Conservation (phyloP, 2,797 vertebrate species). For the Sebastes iracundus region DNA sequence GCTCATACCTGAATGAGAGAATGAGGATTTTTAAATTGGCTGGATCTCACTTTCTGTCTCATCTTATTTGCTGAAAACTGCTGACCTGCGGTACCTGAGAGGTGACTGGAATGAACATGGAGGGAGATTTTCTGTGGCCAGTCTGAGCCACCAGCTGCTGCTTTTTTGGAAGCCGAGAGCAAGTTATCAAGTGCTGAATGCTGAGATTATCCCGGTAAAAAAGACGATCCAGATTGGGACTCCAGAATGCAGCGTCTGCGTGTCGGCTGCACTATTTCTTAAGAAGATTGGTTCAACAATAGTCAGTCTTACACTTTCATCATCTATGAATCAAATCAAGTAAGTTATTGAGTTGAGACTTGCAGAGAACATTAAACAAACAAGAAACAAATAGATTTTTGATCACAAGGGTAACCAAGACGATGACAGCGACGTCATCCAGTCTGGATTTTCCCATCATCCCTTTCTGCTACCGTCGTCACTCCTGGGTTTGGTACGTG, state of each 20-base stretch:
- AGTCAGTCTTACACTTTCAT: background rate
- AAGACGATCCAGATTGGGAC: background rate
- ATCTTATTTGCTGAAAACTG: conserved; percentile 7
- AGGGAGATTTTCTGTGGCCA: background rate
- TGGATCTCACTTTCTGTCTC: background rate
- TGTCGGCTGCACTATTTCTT: background rate
- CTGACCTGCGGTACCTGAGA: background rate
- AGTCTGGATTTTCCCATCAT: conserved; percentile 40
- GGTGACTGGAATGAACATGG: background rate
- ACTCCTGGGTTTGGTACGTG: conserved; percentile 72
- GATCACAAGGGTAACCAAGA: conserved; percentile 3
- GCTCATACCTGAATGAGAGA: background rate
- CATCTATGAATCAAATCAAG: conserved; percentile 54
- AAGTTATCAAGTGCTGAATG: background rate
- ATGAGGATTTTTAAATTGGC: conserved; percentile 17
- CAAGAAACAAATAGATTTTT: conserved; percentile 13
- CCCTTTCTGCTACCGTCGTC: conserved; percentile 48
- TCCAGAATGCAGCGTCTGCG: conserved; percentile 1
- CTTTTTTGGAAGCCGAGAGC: background rate
- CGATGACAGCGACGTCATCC: conserved; percentile 26
- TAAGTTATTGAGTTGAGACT: conserved; percentile 44
- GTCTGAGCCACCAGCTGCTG: background rate
- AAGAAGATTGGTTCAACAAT: conserved; percentile 24
- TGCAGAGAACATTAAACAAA: conserved; percentile 28
- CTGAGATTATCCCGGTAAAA: background rate